Percentiles rank a stretch among this genome's conserved stretches.
phyloP scores from a whole-genome alignment of 2,888 invertebrate species.

The Microchrysa polita region DNA sequence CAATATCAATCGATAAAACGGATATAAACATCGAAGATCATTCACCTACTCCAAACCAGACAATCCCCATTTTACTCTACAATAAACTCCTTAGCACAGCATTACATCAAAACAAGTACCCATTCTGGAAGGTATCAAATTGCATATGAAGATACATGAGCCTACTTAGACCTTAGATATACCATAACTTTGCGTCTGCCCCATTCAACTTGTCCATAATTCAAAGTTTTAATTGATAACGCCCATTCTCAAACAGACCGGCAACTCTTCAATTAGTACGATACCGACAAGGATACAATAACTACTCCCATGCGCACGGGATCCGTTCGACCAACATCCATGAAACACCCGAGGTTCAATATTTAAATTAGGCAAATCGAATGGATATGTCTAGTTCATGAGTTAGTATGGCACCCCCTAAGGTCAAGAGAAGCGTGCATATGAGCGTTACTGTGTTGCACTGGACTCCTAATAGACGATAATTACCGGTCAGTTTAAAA shows the following conservation, averaged over 20 bases:
- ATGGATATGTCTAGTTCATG: constrained; percentile 39
- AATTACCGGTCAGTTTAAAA: constrained; percentile 39
- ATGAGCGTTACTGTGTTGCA: neutral
- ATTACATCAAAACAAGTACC: neutral
- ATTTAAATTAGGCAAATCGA: constrained; percentile 37
- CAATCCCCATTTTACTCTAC: neutral
- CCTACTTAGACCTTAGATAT: constrained; percentile 16
- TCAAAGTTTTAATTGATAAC: constrained; percentile 48
- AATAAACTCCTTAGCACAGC: neutral
- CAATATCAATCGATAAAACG: too few relatives aligned
- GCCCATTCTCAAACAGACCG: constrained; percentile 45
- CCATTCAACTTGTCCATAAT: constrained; percentile 45
- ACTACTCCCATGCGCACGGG: neutral
- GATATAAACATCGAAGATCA: neutral
- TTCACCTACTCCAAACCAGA: neutral
- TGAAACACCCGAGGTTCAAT: constrained; percentile 11
- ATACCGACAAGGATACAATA: constrained; percentile 33
- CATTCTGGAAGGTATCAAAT: constrained; percentile 18
- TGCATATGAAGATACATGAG: neutral
- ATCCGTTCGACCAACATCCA: neutral
- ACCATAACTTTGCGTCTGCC: constrained; percentile 25
- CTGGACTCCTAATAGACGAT: constrained; percentile 32
- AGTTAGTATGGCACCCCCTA: constrained; percentile 40
- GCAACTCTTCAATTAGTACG: constrained; percentile 27
- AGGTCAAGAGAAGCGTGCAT: neutral